A percentile compares a stretch with the other conserved stretches of the same genome.
Evolutionary conservation across 1,140 invertebrate genomes (phyloP).

Genomic region (Nasonia longicornis): DNA sequence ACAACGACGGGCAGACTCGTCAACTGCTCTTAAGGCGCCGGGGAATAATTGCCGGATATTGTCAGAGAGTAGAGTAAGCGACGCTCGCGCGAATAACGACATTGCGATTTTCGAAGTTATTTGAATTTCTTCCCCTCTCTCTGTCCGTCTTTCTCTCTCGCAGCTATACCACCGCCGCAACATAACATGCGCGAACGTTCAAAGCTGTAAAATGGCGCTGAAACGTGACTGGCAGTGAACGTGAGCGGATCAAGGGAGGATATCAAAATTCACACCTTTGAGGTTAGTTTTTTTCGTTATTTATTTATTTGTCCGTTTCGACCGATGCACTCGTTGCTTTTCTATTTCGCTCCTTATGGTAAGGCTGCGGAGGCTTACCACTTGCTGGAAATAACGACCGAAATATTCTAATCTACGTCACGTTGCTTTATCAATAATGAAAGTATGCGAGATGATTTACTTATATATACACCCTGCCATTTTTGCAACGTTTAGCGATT

Average conservation of each 20-base stretch:
- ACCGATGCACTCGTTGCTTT: not conserved
- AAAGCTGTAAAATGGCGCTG: slow-evolving; percentile 48
- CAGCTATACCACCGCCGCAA: not conserved
- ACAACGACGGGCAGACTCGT: not conserved
- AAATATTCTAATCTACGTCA: not conserved
- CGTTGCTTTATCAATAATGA: slow-evolving; percentile 27
- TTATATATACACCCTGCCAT: slow-evolving; percentile 10
- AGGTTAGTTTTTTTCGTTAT: slow-evolving; percentile 41
- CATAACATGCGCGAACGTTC: slow-evolving; percentile 45
- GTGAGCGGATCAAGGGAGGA: slow-evolving; percentile 20
- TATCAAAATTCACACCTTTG: slow-evolving; percentile 45
- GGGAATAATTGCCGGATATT: not conserved
- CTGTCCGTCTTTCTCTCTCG: not conserved
- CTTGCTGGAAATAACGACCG: not conserved
- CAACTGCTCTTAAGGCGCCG: not conserved
- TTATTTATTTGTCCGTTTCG: slow-evolving; percentile 21
- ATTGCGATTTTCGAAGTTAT: slow-evolving; percentile 24
- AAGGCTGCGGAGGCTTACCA: not conserved
- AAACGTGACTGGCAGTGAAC: slow-evolving; percentile 47
- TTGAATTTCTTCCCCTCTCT: slow-evolving; percentile 21
- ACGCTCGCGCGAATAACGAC: slow-evolving; percentile 9
- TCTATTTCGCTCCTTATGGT: not conserved
- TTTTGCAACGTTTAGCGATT: slow-evolving; percentile 31
- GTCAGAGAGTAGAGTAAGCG: not conserved
- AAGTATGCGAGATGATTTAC: slow-evolving; percentile 14